phyloP scores from a whole-genome alignment of 2,113 vertebrate genomes.

The Xenus cinereus region DNA sequence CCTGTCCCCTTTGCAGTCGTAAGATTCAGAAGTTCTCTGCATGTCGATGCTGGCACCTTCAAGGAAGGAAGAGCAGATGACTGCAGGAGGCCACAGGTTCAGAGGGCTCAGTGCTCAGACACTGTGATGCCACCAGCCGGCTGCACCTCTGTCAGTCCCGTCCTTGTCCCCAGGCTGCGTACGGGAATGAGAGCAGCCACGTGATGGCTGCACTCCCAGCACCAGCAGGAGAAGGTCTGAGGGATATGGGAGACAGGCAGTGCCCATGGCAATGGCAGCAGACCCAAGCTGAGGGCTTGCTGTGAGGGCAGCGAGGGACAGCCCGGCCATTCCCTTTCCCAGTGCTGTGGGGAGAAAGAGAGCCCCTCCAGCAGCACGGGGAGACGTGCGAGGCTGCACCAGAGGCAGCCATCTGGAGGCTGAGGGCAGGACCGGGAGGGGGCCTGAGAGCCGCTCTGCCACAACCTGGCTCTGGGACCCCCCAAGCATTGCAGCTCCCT shows the following conservation, averaged over 20 bases:
- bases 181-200: neutral
- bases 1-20: neutral
- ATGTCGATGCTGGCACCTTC: neutral
- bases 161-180: neutral
- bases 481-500: too few relatives aligned
- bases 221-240: neutral
- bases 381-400: too few relatives aligned
- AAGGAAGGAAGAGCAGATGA: neutral
- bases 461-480: too few relatives aligned
- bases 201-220: neutral
- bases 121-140: neutral
- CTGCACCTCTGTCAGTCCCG: neutral
- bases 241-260: neutral
- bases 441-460: too few relatives aligned
- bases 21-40: neutral
- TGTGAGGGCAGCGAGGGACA: neutral
- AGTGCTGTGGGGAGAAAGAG: too few relatives aligned
- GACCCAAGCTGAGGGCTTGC: neutral
- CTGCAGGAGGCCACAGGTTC: neutral
- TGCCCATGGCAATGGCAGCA: neutral
- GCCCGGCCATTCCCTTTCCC: too few relatives aligned
- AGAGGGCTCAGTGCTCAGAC: neutral
- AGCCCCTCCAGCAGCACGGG: too few relatives aligned
- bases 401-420: too few relatives aligned
- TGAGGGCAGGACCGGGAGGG: too few relatives aligned